Conservation (phyloP, 2,797 vertebrate genomes). For the Gymnothorax reevesii region DNA sequence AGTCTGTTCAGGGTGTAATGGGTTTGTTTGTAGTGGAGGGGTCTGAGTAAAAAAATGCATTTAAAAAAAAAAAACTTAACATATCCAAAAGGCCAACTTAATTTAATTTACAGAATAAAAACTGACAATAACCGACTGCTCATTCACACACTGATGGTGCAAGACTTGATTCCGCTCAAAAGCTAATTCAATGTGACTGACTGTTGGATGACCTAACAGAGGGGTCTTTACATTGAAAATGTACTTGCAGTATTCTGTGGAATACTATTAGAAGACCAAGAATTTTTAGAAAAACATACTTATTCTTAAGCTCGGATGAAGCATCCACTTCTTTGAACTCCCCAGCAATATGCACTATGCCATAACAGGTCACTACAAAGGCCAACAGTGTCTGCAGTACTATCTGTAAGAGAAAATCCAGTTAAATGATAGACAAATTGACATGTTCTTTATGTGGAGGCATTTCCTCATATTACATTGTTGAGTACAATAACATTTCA, state of each 20-base stretch:
- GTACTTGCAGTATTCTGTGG: no score
- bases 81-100: neutral
- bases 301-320: slow-evolving; percentile 96
- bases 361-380: slow-evolving; percentile 93
- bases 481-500: neutral
- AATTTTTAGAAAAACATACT: slow-evolving; percentile 70
- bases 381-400: slow-evolving; percentile 94
- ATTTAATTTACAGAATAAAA: neutral
- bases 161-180: neutral
- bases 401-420: slow-evolving; percentile 76
- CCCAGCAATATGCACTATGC: slow-evolving; percentile 94
- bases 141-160: neutral
- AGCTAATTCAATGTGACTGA: neutral
- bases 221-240: neutral
- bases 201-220: neutral
- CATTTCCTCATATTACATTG: neutral
- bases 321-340: slow-evolving; percentile 99
- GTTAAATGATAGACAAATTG: neutral
- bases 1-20: neutral
- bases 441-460: neutral
- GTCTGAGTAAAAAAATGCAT: neutral
- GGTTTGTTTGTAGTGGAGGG: neutral
- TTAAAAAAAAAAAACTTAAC: no score
- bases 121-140: neutral
- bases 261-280: neutral